Conservation (phyloP, 2,113 vertebrate genomes). For the Actenoides lindsayi region DNA sequence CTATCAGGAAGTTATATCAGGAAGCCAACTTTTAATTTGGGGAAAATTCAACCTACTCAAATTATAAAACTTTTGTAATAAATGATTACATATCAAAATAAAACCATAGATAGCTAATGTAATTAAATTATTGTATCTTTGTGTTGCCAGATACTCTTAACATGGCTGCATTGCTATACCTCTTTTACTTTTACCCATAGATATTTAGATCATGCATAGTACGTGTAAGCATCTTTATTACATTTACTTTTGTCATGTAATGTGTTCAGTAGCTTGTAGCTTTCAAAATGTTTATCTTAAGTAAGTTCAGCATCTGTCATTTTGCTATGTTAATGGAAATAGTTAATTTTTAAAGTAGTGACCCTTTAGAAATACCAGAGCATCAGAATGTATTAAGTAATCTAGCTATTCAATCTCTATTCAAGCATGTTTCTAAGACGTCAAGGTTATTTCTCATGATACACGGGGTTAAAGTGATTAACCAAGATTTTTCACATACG, state of each 20-base stretch:
- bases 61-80: neutral
- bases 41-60: neutral
- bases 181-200: neutral
- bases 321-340: neutral
- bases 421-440: constrained; percentile 16
- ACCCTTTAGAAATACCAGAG: neutral
- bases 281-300: neutral
- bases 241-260: neutral
- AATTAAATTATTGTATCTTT: neutral
- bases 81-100: neutral
- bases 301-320: neutral
- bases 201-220: neutral
- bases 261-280: neutral
- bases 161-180: neutral
- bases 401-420: neutral
- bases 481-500: neutral
- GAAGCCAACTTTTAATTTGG: neutral
- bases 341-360: constrained; percentile 1
- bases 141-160: neutral
- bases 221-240: neutral
- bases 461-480: constrained; percentile 29
- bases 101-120: neutral
- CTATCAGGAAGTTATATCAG: neutral
- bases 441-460: neutral
- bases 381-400: neutral